Evolutionary conservation across 1,140 invertebrate genomes (phyloP).

Genomic region (Zaprionus kolodkinae): DNA sequence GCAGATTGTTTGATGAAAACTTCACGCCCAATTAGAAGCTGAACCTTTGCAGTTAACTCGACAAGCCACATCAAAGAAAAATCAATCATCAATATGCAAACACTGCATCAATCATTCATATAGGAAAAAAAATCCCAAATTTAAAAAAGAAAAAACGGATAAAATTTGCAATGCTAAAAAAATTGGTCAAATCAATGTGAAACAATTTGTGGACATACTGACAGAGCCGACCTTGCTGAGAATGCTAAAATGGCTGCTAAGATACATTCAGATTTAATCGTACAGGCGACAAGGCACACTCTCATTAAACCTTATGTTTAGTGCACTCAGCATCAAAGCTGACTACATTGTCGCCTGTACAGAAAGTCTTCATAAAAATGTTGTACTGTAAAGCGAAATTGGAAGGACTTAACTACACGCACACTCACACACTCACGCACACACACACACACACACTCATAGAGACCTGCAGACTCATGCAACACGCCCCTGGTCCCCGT

Average conservation of each 20-base stretch:
- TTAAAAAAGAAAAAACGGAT: neutral
- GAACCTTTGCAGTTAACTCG: neutral
- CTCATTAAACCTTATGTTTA: neutral
- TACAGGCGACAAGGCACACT: neutral
- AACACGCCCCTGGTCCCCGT: neutral
- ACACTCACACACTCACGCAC: neutral
- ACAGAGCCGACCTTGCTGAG: neutral
- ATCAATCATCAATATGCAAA: conserved; percentile 54
- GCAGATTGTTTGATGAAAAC: conserved; percentile 8
- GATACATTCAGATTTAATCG: neutral
- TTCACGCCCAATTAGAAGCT: conserved; percentile 65
- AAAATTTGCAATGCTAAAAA: conserved; percentile 6
- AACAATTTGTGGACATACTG: neutral
- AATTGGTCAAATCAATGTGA: neutral
- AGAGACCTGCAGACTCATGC: neutral
- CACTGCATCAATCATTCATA: conserved; percentile 57
- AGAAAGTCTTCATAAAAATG: conserved; percentile 28
- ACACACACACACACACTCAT: conserved; percentile 3
- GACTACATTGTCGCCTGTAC: conserved; percentile 8
- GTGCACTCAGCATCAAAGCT: neutral
- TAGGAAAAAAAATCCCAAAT: neutral
- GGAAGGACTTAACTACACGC: conserved; percentile 24
- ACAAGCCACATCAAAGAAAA: conserved; percentile 54
- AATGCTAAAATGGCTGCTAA: neutral
- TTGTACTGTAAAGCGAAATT: conserved; percentile 53